Percentiles rank a stretch among this genome's conserved stretches.
Conservation (phyloP, 2,113 vertebrate genomes). For the Phaethon lepturus region DNA sequence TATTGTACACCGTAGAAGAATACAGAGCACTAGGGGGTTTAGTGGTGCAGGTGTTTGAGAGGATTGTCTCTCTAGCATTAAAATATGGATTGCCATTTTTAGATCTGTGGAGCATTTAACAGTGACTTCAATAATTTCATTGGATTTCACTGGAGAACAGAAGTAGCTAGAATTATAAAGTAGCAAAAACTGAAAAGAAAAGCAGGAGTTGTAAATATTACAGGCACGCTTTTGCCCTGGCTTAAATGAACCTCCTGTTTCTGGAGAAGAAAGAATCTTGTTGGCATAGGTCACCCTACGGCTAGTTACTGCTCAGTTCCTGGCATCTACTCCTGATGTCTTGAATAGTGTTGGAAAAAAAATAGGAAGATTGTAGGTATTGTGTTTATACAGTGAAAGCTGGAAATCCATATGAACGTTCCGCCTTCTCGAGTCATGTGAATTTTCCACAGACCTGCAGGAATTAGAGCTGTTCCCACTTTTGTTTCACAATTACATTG, state of each 20-base stretch:
- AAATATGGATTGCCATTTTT: not conserved
- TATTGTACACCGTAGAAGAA: not conserved
- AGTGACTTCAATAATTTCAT: not conserved
- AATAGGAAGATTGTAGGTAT: not conserved
- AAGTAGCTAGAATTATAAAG: not conserved
- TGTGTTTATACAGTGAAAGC: not conserved
- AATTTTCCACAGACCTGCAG: not conserved
- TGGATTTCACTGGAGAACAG: not conserved
- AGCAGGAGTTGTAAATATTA: not conserved
- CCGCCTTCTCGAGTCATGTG: not conserved
- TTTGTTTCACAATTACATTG: not conserved
- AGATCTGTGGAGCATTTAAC: not conserved
- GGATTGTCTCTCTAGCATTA: not conserved
- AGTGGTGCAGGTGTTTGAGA: not conserved
- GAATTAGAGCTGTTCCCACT: not conserved
- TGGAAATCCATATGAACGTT: not conserved
- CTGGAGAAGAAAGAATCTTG: not conserved
- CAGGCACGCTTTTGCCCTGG: not conserved
- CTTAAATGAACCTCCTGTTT: not conserved
- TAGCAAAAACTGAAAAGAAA: not conserved
- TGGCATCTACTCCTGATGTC: not conserved
- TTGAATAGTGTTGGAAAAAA: not conserved
- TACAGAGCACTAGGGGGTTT: not conserved
- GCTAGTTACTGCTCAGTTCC: not conserved
- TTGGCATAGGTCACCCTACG: not conserved